A percentile compares a stretch with the other conserved stretches of the same genome.
Evolutionary conservation across 2,888 invertebrate genomes (phyloP).

Genomic region (Psylliodes chrysocephalus): DNA sequence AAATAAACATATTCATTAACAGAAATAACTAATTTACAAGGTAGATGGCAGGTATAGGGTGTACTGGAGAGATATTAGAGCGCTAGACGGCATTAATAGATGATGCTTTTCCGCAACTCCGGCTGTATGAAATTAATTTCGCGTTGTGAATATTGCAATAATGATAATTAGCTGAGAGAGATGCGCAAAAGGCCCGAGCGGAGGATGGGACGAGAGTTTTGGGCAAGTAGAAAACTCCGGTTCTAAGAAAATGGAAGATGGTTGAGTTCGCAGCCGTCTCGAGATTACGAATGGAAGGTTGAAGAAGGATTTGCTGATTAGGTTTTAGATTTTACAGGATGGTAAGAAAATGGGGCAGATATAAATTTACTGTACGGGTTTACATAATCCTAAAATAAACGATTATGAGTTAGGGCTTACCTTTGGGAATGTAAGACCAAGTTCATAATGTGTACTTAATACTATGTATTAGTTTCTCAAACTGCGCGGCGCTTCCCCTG

Average conservation of each 20-base stretch:
- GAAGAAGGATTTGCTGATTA: neutral
- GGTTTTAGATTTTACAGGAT: too few relatives aligned
- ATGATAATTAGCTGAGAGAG: slow-evolving; percentile 42
- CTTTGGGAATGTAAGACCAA: too few relatives aligned
- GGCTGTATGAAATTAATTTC: slow-evolving; percentile 44
- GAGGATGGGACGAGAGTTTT: neutral
- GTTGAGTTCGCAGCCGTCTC: neutral
- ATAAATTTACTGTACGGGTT: too few relatives aligned
- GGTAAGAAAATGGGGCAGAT: too few relatives aligned
- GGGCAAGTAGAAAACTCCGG: neutral
- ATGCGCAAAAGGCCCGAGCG: neutral
- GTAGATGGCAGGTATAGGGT: slow-evolving; percentile 33
- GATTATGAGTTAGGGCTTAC: too few relatives aligned
- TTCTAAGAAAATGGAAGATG: neutral
- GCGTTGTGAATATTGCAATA: slow-evolving; percentile 47
- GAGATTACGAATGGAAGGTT: neutral
- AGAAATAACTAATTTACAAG: slow-evolving; percentile 50
- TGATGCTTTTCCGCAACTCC: slow-evolving; percentile 42
- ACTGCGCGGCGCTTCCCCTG: too few relatives aligned
- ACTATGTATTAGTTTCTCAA: too few relatives aligned
- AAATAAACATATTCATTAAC: slow-evolving; percentile 52
- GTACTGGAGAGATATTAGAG: slow-evolving; percentile 25
- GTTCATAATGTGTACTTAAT: too few relatives aligned
- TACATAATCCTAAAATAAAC: too few relatives aligned
- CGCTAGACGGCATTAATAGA: slow-evolving; percentile 40